Evolutionary conservation across 1,140 invertebrate species (phyloP), one percentile per base, ranked within the genome.

Genomic region (Eumaeus atala): DNA sequence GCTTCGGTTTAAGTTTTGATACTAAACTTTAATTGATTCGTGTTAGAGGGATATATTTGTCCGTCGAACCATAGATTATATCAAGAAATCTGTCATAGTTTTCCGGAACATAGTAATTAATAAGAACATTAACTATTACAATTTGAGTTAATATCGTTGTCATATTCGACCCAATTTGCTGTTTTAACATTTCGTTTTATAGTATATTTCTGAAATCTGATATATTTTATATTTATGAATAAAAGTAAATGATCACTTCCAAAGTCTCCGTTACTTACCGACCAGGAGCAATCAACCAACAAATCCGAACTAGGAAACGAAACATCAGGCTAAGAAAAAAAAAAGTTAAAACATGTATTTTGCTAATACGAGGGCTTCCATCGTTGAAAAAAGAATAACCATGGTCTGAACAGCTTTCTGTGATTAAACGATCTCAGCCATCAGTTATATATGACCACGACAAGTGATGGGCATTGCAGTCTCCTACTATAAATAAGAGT

Each of bases 381-480:
- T n/a, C n/a, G n/a, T n/a, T n/a, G n/a, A n/a, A n/a, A n/a, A n/a
- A n/a, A n/a, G n/a, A n/a, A n/a, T n/a, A 47, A 47, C 12, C 12
- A 17, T 47, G 12, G 12, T 47, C 42, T 47, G 42, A 47, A 18
- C 42, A 16, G 12, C 42, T 47, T 17, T 47, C 42, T 17, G 42
- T 47, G 12, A 47, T 47, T 18, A 47, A n/a, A 9, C 42, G 12
- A 16, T 16, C 42, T 10, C 42, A 16, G 42, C 42, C 12, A 17
- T 47, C 42, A 47, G 42, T 47, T 16, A 12, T 47, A 17, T 47
- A 47, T 4, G 42, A n/a, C n/a, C n/a, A n/a, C n/a, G n/a, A n/a
- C n/a, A n/a, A n/a, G n/a, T n/a, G n/a, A n/a, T n/a, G n/a, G n/a
- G n/a, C n/a, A n/a, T n/a, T n/a, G n/a, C n/a, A n/a, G n/a, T n/a